Conservation (phyloP, 2,888 invertebrate species). For the Andrena haemorrhoa region DNA sequence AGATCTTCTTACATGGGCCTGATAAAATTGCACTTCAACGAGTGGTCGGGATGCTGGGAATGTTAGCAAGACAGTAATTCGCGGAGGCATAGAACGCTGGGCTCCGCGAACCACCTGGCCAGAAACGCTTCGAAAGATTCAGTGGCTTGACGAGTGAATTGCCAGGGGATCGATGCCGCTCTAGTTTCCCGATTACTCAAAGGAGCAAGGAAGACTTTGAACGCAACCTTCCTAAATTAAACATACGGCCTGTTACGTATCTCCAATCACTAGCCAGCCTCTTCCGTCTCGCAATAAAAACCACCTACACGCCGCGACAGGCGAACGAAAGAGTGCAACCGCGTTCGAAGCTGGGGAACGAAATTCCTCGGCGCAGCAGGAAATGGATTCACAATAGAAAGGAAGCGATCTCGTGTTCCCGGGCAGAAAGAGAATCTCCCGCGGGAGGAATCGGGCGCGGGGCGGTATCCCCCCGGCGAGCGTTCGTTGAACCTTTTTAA, state of each 20-base stretch:
- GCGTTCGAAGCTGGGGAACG: not conserved
- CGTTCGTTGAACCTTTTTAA: conserved; percentile 32
- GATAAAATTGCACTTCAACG: not conserved
- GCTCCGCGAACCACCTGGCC: no score
- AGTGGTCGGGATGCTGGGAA: not conserved
- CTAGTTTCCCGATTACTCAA: no score
- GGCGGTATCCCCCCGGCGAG: not conserved
- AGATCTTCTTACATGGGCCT: not conserved
- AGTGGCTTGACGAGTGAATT: no score
- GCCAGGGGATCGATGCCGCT: no score
- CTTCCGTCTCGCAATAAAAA: not conserved
- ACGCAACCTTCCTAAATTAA: no score
- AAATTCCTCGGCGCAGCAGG: conserved; percentile 21
- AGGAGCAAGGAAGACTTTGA: no score
- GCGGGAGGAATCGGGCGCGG: conserved; percentile 7
- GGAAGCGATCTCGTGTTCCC: conserved; percentile 4
- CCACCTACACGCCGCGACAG: not conserved
- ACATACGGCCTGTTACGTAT: no score
- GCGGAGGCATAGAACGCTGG: no score
- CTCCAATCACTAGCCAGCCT: not conserved
- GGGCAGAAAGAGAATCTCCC: conserved; percentile 2
- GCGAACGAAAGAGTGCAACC: not conserved
- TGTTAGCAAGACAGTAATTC: no score
- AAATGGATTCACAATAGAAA: conserved; percentile 31
- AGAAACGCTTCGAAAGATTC: no score